Evolutionary conservation across 1,140 invertebrate species (phyloP), one percentile per base, ranked within the genome.

Genomic region (Hypsibius dujardini): DNA sequence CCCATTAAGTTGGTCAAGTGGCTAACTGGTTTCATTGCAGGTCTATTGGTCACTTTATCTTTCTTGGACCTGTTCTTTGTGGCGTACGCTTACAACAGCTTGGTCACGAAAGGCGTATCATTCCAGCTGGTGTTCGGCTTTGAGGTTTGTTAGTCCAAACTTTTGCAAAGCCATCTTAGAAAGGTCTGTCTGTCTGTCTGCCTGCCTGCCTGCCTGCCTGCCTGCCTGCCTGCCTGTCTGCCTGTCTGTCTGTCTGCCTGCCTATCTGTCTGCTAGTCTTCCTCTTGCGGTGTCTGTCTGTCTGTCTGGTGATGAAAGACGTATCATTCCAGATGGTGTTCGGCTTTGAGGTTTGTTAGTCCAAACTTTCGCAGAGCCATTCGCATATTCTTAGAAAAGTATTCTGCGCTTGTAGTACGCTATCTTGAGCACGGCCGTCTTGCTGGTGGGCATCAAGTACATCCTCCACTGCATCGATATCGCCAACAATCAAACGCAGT

Each of bases 121-220:
- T 94, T 97, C 1, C 95, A 98, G 80, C 81, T 99, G 56, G 96
- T 98, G 2, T 99, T 98, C 84, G 95, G 95, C 70, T 98, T 98
- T 84, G 95, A 99, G 80, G 83, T 83, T 77, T 76, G 72, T 72
- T 28, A 28, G 28, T 28, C 28, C 28, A 28, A 28, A 50, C 70
- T 45, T 56, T 46, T 40, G 12, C 12, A 69, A 47, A n/a, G n/a
- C 47, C 28, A 12, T 71, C 56, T 40, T 7, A 56, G n/a, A 56
- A 56, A 12, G n/a, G 50, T 56, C n/a, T 56, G 50, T 56, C 7
- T 12, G 7, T 7, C 7, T 7, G n/a, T 56, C 7, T 56, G 50
- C 50, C 50, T 7, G 50, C n/a, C 7, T 56, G 50, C 7, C 28
- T 28, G 28, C 28, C 28, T 28, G 28, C 28, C 28, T 28, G 28